Conservation (phyloP, 2,888 invertebrate genomes). For the Cacoxenus indagator region DNA sequence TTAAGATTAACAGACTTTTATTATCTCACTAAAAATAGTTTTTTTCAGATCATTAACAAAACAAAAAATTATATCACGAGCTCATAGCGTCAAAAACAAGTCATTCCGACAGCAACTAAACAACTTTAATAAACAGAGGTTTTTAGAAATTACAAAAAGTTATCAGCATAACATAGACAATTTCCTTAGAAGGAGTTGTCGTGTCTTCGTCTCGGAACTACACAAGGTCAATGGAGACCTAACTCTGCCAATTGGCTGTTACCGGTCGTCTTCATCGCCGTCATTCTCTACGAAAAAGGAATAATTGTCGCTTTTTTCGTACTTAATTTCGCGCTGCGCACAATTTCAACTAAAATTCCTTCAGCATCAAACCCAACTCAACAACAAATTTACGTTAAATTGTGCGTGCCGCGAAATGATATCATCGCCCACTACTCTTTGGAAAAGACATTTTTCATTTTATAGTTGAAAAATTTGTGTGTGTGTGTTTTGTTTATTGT, state of each 20-base stretch:
- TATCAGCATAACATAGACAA: too few species aligned
- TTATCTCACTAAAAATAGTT: neutral
- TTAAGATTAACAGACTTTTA: neutral
- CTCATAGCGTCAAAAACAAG: conserved; percentile 45
- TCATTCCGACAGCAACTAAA: conserved; percentile 47
- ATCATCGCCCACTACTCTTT: conserved; percentile 3
- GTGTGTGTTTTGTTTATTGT: conserved; percentile 15
- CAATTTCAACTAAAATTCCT: neutral
- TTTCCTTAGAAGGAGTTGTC: too few species aligned
- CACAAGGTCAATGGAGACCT: too few species aligned
- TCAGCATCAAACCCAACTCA: neutral
- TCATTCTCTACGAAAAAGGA: too few species aligned
- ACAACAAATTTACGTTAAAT: conserved; percentile 8
- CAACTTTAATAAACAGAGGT: conserved; percentile 42
- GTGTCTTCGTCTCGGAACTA: too few species aligned
- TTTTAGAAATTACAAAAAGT: conserved; percentile 53
- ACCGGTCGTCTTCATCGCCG: too few species aligned
- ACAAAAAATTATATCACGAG: conserved; percentile 35
- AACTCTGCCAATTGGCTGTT: too few species aligned
- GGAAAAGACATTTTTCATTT: neutral
- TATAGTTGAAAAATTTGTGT: conserved; percentile 12
- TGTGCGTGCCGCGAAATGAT: conserved; percentile 16
- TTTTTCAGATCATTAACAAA: neutral
- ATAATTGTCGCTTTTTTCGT: too few species aligned
- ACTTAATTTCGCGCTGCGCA: conserved; percentile 41